A percentile compares a stretch with the other conserved stretches of the same genome.
These are phyloP conservation scores for Podabrus alpinus DNA, from an alignment of 2,888 invertebrate genomes.

Conservation along the genomic window DNA sequence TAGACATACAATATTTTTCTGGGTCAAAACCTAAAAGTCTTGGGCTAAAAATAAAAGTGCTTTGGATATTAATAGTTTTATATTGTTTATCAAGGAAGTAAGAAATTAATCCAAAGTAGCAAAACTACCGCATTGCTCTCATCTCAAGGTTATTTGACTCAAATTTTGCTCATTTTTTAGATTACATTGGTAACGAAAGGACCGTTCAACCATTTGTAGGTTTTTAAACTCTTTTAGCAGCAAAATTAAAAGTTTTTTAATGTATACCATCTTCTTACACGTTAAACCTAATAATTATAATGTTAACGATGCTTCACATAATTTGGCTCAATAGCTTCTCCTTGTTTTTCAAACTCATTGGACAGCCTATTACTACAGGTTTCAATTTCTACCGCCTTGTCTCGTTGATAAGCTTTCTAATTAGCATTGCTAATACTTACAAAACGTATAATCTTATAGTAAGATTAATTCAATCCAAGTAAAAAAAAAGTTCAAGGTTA, in stretches of 20 bases:
- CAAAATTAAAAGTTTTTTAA: not conserved
- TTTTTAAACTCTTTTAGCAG: not conserved
- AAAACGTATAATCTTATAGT: not conserved
- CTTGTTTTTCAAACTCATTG: not conserved
- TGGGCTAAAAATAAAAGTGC: not conserved
- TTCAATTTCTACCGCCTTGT: not conserved
- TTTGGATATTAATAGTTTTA: not conserved
- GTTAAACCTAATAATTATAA: not conserved
- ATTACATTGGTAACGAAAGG: not conserved
- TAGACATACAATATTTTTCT: no score
- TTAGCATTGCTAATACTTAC: not conserved
- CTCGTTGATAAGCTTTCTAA: not conserved
- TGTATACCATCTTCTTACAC: not conserved
- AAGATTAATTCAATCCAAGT: not conserved
- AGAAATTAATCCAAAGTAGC: not conserved
- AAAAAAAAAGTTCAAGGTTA: constrained; percentile 13
- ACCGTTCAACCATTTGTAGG: not conserved
- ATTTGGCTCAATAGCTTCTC: not conserved
- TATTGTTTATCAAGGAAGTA: not conserved
- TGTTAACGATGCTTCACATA: not conserved
- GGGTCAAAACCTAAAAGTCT: no score
- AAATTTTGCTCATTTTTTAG: not conserved
- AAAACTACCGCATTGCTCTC: not conserved
- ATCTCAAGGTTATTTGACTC: not conserved
- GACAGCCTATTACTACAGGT: not conserved